phyloP scores from a whole-genome alignment of 2,113 vertebrate genomes.

The Amphilophus citrinellus region DNA sequence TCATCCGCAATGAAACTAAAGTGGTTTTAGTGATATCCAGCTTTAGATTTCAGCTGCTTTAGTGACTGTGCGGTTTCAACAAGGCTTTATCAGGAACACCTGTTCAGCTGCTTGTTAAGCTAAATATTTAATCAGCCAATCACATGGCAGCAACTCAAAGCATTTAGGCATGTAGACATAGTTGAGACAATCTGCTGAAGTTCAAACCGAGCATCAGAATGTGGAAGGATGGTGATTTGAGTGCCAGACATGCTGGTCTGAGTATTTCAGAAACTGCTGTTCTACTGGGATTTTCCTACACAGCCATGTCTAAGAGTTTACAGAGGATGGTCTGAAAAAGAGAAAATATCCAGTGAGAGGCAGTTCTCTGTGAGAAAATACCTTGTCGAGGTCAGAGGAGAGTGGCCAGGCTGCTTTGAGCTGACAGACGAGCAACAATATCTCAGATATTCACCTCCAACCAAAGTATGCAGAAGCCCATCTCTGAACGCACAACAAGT shows the following conservation, averaged over 20 bases:
- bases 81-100: background rate
- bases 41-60: background rate
- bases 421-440: background rate
- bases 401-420: background rate
- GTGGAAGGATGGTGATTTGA: background rate
- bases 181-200: background rate
- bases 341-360: background rate
- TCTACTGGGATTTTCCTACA: background rate
- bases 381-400: background rate
- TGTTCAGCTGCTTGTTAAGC: too few relatives aligned
- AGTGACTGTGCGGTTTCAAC: background rate
- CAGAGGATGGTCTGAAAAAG: background rate
- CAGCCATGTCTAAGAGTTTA: background rate
- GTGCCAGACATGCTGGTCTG: background rate
- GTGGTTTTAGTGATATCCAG: background rate
- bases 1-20: background rate
- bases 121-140: background rate
- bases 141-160: background rate
- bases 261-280: constrained; percentile 7
- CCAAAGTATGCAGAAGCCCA: background rate
- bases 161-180: background rate
- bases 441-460: background rate
- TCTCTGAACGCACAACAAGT: background rate
- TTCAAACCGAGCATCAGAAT: background rate
- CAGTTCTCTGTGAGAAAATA: background rate